Conservation (phyloP, 2,888 invertebrate species). For the Aphodius granarius region DNA sequence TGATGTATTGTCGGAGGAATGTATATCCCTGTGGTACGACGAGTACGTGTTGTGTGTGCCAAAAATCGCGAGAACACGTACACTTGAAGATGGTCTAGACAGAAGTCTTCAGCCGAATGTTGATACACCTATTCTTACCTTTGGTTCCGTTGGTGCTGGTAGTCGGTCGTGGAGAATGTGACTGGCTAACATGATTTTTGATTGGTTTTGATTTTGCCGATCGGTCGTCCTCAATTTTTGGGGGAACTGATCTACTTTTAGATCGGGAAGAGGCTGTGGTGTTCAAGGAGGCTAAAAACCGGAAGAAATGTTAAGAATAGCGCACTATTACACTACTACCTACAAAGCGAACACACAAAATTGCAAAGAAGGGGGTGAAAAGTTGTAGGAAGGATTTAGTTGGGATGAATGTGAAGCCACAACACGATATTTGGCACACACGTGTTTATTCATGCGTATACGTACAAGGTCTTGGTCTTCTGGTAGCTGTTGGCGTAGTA, state of each 20-base stretch:
- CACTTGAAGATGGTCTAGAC: not conserved
- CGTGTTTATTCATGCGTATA: slow-evolving; percentile 41
- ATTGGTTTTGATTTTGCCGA: slow-evolving; percentile 52
- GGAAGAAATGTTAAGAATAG: slow-evolving; percentile 41
- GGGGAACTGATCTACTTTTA: slow-evolving; percentile 65
- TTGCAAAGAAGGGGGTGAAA: slow-evolving; percentile 14
- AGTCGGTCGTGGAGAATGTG: slow-evolving; percentile 46
- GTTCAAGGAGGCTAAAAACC: slow-evolving; percentile 73
- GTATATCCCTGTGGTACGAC: not conserved
- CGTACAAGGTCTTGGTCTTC: slow-evolving; percentile 73
- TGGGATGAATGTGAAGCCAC: slow-evolving; percentile 35
- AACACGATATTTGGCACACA: slow-evolving; percentile 56
- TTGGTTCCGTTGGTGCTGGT: slow-evolving; percentile 48
- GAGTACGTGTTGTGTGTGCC: slow-evolving; percentile 48
- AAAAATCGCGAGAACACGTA: slow-evolving; percentile 46
- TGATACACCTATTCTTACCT: slow-evolving; percentile 45
- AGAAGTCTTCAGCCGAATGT: not conserved
- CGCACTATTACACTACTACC: slow-evolving; percentile 23
- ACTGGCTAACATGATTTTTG: slow-evolving; percentile 45
- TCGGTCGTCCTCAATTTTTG: slow-evolving; percentile 55
- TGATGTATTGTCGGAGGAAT: not conserved
- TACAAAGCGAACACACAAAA: slow-evolving; percentile 26
- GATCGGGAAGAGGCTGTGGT: slow-evolving; percentile 73
- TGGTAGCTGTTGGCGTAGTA: slow-evolving; percentile 60
- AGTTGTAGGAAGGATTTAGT: slow-evolving; percentile 5